Evolutionary conservation across 2,888 invertebrate species (phyloP).

Genomic region (Volucella zonaria): DNA sequence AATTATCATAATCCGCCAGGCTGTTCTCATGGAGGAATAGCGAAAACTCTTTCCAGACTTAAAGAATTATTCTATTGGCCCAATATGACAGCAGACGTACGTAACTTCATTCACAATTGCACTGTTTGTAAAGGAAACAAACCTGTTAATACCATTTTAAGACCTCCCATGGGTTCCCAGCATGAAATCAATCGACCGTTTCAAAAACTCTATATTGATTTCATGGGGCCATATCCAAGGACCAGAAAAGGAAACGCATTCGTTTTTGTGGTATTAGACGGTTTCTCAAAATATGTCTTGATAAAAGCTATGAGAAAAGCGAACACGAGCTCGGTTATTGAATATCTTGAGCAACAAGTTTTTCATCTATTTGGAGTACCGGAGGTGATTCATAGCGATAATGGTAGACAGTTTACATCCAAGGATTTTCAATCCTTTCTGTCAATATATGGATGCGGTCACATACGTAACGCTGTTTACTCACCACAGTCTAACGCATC

Average conservation of each 20-base stretch:
- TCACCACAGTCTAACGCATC: too few relatives aligned
- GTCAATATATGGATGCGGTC: conserved; percentile 41
- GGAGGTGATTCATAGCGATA: conserved; percentile 73
- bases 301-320: conserved; percentile 25
- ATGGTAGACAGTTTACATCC: conserved; percentile 73
- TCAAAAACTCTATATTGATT: too few relatives aligned
- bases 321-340: not conserved
- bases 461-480: not conserved
- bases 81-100: conserved; percentile 18
- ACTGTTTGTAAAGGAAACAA: conserved; percentile 7
- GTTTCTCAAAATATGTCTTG: conserved; percentile 51
- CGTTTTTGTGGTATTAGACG: conserved; percentile 43
- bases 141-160: too few relatives aligned
- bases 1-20: conserved; percentile 31
- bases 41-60: conserved; percentile 21
- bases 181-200: too few relatives aligned
- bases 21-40: conserved; percentile 35
- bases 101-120: conserved; percentile 8
- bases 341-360: conserved; percentile 51
- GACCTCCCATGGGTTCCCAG: too few relatives aligned
- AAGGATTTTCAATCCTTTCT: conserved; percentile 48
- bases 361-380: conserved; percentile 75
- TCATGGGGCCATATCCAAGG: too few relatives aligned
- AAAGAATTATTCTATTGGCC: conserved; percentile 50
- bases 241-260: conserved; percentile 14